Base-by-base conservation (phyloP, 2,797 vertebrate genomes). In the Dendrocincla tyrannina region DNA sequence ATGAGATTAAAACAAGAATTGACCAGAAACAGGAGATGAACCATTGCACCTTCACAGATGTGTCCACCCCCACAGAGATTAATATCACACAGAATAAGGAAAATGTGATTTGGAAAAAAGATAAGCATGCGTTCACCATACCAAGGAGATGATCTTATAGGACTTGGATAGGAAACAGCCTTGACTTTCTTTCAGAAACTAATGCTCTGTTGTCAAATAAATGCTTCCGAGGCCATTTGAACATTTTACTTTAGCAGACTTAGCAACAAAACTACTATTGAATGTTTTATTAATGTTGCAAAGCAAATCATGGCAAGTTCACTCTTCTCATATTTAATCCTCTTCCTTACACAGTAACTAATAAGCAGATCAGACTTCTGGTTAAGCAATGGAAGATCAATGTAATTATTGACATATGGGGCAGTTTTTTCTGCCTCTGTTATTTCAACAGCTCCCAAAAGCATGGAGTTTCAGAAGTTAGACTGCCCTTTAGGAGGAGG, bases 1-100 rank as follows among this genome's bases (percentile, higher is more conserved):
- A 93, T 94, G 59, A 94, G 82, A 95, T 97, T 94, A 89, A 95
- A 95, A 88, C 85, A 83, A 70, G 86, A 95, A 93, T 89, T 97
- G 93, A 89, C 83, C 82, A 81, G 88, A 88, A 70, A 60, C 27
- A 11, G 76, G 68, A 77, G 70, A 89, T 91, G 75, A 94, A 78
- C 86, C 91, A 39, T 95, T 81, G 42, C 69, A 73, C 69, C 42
- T 94, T 80, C 56, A 17, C 68, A 49, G 73, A 95, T 39, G 37
- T 90, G 69, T 90, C 87, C 90, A 66, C 85, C 77, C 87, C 68
- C 37, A 23, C 9, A 79, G 91, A 95, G 82, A 96, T 93, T 93
- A 77, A 89, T 94, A 88, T 87, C 49, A 37, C 81, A 47, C 72
- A 77, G 74, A 67, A 72, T 50, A 95, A 73, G 42, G 32, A 52